Evolutionary conservation across 2,113 vertebrate species (phyloP).

Genomic region (Myrmecobius fasciatus): DNA sequence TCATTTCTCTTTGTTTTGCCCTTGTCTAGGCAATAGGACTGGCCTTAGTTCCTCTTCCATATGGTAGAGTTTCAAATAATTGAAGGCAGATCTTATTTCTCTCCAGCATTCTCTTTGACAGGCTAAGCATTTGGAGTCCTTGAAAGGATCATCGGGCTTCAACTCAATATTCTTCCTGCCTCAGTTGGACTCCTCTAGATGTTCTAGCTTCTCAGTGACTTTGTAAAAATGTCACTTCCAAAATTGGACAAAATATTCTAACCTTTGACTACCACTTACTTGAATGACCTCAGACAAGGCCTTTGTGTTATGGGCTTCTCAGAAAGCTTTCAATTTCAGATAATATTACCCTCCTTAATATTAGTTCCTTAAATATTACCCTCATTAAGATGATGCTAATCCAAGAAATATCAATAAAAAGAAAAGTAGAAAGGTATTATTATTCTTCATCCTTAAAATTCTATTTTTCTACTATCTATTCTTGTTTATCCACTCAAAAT

Average conservation of each 20-base stretch:
- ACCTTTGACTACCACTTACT: background rate
- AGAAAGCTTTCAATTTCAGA: background rate
- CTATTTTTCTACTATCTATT: conserved; percentile 8
- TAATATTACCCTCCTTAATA: background rate
- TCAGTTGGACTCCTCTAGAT: background rate
- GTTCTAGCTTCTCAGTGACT: background rate
- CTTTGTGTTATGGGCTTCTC: background rate
- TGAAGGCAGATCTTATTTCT: background rate
- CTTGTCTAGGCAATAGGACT: background rate
- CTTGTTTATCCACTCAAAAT: background rate
- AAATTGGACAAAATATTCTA: background rate
- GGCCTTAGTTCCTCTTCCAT: background rate
- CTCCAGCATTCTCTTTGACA: background rate
- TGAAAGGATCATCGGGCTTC: background rate
- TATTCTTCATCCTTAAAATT: conserved; percentile 1
- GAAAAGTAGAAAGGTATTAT: background rate
- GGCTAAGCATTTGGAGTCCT: background rate
- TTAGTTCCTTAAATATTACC: too few relatives aligned
- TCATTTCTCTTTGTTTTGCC: background rate
- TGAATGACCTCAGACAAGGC: background rate
- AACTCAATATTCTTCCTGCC: background rate
- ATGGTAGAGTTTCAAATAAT: background rate
- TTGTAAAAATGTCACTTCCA: background rate
- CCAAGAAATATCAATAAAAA: background rate
- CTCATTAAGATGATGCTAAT: background rate